These are phyloP conservation scores for Ceraclea dissimilis DNA, from an alignment of 2,888 invertebrate genomes.

Conservation along the genomic window DNA sequence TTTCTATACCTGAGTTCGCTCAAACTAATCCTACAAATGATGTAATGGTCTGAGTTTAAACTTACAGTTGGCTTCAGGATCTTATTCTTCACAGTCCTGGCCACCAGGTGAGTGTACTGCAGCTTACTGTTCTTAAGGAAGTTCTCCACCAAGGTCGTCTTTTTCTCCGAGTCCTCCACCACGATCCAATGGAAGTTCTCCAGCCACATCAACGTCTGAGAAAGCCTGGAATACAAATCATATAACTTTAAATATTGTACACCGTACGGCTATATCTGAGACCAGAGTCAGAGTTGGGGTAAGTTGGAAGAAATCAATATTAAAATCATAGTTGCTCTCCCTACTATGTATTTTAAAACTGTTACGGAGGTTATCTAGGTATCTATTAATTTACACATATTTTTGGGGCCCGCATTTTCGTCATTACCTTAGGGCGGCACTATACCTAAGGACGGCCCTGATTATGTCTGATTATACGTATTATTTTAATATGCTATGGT, in stretches of 20 bases:
- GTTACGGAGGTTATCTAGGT: too few relatives aligned
- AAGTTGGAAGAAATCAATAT: not conserved
- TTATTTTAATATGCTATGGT: too few relatives aligned
- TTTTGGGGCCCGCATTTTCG: too few relatives aligned
- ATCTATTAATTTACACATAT: too few relatives aligned
- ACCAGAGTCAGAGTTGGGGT: not conserved
- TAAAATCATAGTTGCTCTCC: too few relatives aligned
- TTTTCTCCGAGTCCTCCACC: slow-evolving; percentile 74
- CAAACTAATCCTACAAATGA: too few relatives aligned
- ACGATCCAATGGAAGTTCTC: slow-evolving; percentile 90
- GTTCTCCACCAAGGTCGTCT: slow-evolving; percentile 63
- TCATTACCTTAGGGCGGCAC: too few relatives aligned
- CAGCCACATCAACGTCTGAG: slow-evolving; percentile 78
- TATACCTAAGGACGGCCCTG: too few relatives aligned
- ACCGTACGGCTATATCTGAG: not conserved
- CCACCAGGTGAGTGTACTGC: slow-evolving; percentile 56
- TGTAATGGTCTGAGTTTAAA: too few relatives aligned
- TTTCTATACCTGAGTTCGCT: too few relatives aligned
- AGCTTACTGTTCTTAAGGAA: slow-evolving; percentile 61
- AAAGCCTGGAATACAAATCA: slow-evolving; percentile 51
- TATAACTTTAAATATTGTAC: not conserved
- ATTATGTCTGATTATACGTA: too few relatives aligned
- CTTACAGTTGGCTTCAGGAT: slow-evolving; percentile 36
- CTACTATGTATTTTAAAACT: too few relatives aligned
- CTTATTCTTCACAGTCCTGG: slow-evolving; percentile 44